Percentiles rank a stretch among this genome's conserved stretches.
These are phyloP conservation scores for Chelonia mydas DNA, from an alignment of 2,797 vertebrate genomes.

Conservation along the genomic window DNA sequence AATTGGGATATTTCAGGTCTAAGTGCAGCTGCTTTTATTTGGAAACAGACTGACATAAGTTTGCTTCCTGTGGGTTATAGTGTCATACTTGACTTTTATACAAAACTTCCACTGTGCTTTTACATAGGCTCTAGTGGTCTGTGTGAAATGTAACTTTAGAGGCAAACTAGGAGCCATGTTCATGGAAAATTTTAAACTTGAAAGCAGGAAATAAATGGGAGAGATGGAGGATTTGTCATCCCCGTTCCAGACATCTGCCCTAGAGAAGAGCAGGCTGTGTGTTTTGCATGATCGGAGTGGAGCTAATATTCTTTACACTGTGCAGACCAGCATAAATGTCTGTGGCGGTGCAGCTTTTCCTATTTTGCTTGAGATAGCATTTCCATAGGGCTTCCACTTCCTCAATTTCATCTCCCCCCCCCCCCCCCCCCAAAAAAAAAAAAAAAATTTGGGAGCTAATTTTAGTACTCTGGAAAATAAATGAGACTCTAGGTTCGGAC, in stretches of 20 bases:
- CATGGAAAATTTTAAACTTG: neutral
- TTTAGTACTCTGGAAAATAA: neutral
- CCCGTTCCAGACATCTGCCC: neutral
- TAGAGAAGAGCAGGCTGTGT: neutral
- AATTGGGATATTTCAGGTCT: neutral
- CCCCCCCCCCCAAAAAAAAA: accelerated
- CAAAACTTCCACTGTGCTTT: neutral
- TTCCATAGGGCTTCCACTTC: neutral
- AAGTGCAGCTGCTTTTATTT: neutral
- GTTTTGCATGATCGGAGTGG: neutral
- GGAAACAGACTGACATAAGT: neutral
- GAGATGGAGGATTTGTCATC: neutral
- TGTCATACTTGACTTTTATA: neutral
- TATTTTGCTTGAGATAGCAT: neutral
- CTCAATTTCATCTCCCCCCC: neutral
- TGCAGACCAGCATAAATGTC: neutral
- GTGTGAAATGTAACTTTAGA: neutral
- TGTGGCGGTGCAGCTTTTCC: neutral
- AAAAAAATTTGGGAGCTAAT: neutral
- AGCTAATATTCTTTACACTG: neutral
- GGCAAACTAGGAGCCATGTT: neutral
- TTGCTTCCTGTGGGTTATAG: neutral
- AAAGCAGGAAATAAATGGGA: neutral
- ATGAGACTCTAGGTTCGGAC: neutral
- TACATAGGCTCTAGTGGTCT: neutral